phyloP scores from a whole-genome alignment of 2,113 vertebrate species.

The Nycticebus coucang region DNA sequence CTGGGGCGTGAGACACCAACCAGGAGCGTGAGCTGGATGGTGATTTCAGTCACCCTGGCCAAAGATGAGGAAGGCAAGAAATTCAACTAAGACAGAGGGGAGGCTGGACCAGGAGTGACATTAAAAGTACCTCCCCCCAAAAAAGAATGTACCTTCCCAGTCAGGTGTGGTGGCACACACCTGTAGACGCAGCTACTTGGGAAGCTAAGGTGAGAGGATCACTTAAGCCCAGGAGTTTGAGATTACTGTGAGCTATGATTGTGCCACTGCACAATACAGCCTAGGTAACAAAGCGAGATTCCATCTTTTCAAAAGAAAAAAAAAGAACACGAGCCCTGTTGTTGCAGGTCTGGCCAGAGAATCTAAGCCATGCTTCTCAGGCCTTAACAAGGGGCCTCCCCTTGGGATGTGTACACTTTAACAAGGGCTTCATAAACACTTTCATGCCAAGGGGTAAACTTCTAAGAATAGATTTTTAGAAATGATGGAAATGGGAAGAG shows the following conservation, averaged over 20 bases:
- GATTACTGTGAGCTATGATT: no score
- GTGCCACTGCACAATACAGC: no score
- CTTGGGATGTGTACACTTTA: not conserved
- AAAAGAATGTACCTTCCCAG: no score
- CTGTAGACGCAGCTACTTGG: no score
- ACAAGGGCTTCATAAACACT: not conserved
- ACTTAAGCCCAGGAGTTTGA: no score
- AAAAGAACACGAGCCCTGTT: no score
- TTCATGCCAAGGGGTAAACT: not conserved
- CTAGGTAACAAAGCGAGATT: no score
- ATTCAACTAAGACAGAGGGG: not conserved
- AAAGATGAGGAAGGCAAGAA: not conserved
- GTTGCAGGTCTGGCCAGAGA: not conserved
- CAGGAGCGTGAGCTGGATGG: accelerated
- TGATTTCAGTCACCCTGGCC: not conserved
- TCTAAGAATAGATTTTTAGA: not conserved
- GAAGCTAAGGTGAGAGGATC: no score
- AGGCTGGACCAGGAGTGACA: not conserved
- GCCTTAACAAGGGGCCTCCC: not conserved
- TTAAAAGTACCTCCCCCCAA: not conserved
- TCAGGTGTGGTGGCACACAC: no score
- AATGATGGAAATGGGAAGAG: not conserved
- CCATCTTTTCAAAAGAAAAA: no score
- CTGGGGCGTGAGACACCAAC: accelerated
- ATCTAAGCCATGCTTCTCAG: not conserved